phyloP scores from a whole-genome alignment of 2,888 invertebrate genomes.

The Herminia tarsipennalis region DNA sequence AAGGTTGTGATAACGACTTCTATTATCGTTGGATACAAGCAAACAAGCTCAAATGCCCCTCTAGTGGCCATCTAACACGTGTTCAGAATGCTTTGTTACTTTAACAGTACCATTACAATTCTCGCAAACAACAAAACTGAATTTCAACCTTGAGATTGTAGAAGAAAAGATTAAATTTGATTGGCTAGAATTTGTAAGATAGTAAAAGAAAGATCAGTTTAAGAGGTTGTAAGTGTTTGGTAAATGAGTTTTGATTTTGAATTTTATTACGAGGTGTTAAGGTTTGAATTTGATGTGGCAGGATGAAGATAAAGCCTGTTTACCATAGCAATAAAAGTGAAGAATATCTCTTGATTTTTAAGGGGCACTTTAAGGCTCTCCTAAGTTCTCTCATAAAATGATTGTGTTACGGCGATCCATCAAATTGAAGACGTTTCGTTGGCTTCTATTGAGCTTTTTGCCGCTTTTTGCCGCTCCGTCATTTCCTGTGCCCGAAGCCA shows the following conservation, averaged over 20 bases:
- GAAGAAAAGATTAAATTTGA: slow-evolving; percentile 15
- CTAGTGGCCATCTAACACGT: slow-evolving; percentile 82
- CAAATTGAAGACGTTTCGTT: slow-evolving; percentile 76
- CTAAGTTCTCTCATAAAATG: slow-evolving; percentile 70
- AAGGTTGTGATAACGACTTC: slow-evolving; percentile 48
- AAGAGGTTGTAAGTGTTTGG: slow-evolving; percentile 3
- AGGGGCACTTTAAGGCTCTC: slow-evolving; percentile 80
- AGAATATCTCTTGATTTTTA: slow-evolving; percentile 82
- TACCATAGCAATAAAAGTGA: slow-evolving; percentile 65
- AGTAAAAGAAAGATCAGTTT: background rate
- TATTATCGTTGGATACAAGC: slow-evolving; percentile 58
- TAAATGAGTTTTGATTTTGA: background rate
- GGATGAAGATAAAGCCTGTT: slow-evolving; percentile 31
- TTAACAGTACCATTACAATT: slow-evolving; percentile 21
- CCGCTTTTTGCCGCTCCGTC: slow-evolving; percentile 70
- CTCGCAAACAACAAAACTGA: slow-evolving; percentile 3
- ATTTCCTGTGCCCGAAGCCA: slow-evolving; percentile 79
- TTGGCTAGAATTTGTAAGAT: background rate
- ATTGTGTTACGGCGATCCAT: slow-evolving; percentile 83
- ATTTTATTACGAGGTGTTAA: fast-evolving
- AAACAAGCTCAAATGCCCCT: slow-evolving; percentile 69
- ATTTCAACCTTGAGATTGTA: fast-evolving
- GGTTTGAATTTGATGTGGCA: slow-evolving; percentile 10
- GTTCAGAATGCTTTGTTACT: slow-evolving; percentile 60
- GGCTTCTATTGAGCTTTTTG: slow-evolving; percentile 65